Evolutionary conservation across 2,797 vertebrate species (phyloP).

Genomic region (Melanotaenia pygmaea): DNA sequence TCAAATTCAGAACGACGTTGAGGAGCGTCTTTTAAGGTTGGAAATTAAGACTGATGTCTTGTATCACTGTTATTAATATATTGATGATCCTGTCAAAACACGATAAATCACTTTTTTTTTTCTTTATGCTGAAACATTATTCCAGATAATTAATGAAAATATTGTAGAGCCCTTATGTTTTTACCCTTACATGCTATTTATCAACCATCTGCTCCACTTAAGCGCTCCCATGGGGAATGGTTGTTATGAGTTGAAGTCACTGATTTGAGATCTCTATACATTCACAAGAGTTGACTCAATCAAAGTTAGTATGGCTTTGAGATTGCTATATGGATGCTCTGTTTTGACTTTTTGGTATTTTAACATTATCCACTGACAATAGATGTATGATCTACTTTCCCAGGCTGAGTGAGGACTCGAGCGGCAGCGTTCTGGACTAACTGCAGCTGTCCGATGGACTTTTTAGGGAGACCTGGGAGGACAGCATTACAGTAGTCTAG

Average conservation of each 20-base stretch:
- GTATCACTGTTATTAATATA: constrained; percentile 72
- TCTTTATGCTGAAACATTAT: constrained; percentile 75
- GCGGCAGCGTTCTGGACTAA: no score
- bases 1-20: constrained; percentile 21
- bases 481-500: no score
- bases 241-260: constrained; percentile 96
- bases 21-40: constrained; percentile 50
- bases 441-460: no score
- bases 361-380: not conserved
- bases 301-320: not conserved
- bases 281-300: constrained; percentile 17
- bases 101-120: constrained; percentile 70
- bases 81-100: constrained; percentile 77
- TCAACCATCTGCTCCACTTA: constrained; percentile 98
- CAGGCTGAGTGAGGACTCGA: no score
- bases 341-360: no score
- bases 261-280: constrained; percentile 82
- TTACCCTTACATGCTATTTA: constrained; percentile 94
- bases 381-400: no score
- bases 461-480: no score
- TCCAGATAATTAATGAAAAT: constrained; percentile 98
- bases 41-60: constrained; percentile 77
- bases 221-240: constrained; percentile 91
- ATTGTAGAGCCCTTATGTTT: constrained; percentile 95
- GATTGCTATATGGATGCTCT: not conserved